Evolutionary conservation across 92 coral and sea anemone genomes (phyloP).

Genomic region (Epizoanthus illoricatus): DNA sequence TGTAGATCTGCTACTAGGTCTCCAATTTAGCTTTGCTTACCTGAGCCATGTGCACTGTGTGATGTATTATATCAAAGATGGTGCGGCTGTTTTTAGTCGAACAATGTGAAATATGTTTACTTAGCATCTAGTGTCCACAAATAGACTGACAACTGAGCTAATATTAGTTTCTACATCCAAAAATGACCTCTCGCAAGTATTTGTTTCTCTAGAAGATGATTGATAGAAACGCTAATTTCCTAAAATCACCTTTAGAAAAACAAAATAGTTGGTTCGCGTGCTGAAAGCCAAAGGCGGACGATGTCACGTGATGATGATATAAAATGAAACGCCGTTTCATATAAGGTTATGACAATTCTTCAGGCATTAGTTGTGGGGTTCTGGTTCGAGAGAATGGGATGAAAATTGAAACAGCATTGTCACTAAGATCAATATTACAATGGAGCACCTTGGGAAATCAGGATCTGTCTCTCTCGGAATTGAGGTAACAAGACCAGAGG

Average conservation of each 20-base stretch:
- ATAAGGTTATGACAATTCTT: background rate
- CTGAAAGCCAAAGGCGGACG: slow-evolving; percentile 6
- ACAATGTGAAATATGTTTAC: too few species aligned
- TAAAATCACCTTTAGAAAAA: slow-evolving; percentile 1
- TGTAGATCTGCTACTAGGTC: too few species aligned
- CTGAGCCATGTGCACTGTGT: too few species aligned
- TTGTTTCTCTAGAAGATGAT: background rate
- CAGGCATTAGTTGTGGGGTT: background rate
- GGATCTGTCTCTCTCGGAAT: background rate
- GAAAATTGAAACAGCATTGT: background rate
- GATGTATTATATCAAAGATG: too few species aligned
- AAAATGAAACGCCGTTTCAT: background rate
- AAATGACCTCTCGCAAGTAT: background rate
- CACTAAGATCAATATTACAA: background rate
- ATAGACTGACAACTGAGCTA: background rate
- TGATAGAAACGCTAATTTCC: slow-evolving; percentile 9
- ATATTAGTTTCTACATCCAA: background rate
- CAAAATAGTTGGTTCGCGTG: slow-evolving; percentile 29
- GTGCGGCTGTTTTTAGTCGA: too few species aligned
- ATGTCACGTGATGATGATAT: background rate
- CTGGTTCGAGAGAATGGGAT: background rate
- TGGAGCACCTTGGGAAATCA: slow-evolving; percentile 3
- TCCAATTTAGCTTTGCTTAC: too few species aligned
- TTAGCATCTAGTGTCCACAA: background rate
- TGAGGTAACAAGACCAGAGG: background rate